Evolutionary conservation across 2,888 invertebrate genomes (phyloP).

Genomic region (Nemotelus nigrinus): DNA sequence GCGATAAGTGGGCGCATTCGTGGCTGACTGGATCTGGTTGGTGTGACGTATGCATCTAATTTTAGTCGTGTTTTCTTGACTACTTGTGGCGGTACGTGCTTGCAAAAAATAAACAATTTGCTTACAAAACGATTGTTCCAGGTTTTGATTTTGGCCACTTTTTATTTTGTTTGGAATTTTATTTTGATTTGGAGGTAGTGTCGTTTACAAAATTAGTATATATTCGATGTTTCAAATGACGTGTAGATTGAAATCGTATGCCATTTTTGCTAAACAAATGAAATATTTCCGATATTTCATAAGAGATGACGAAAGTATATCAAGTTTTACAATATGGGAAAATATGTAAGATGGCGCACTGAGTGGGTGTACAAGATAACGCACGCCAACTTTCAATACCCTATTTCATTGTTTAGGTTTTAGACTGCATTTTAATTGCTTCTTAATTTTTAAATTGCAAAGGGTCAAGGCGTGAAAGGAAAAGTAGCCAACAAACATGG

Average conservation of each 20-base stretch:
- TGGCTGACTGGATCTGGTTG: background rate
- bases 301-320: background rate
- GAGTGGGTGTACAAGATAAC: too few relatives aligned
- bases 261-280: background rate
- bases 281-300: background rate
- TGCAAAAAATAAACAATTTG: too few relatives aligned
- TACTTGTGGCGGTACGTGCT: background rate
- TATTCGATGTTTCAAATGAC: too few relatives aligned
- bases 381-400: too few relatives aligned
- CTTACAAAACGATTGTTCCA: background rate
- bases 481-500: background rate
- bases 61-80: background rate
- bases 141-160: background rate
- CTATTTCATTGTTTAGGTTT: background rate
- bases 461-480: background rate
- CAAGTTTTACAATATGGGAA: background rate
- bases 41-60: background rate
- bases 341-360: background rate
- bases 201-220: background rate
- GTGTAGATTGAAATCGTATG: too few relatives aligned
- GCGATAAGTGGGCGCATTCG: background rate
- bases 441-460: background rate
- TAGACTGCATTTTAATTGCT: background rate
- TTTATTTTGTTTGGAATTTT: background rate
- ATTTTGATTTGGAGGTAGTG: background rate